Conservation (phyloP, 1,140 invertebrate genomes). For the Spodoptera frugiperda region DNA sequence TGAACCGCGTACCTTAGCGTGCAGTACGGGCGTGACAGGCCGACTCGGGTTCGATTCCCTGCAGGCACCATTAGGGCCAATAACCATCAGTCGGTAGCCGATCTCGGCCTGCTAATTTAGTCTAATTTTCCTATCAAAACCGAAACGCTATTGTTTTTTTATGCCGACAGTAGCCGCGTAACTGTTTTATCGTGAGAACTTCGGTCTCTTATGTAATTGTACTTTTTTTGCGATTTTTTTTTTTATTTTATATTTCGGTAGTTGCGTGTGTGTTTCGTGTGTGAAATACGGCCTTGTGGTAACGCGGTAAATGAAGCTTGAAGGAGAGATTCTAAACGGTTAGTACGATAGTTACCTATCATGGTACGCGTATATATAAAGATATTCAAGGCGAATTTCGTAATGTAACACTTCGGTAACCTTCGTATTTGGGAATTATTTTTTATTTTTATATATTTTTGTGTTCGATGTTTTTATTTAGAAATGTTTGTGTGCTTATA, state of each 20-base stretch:
- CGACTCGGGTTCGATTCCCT: conserved; percentile 70
- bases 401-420: conserved; percentile 34
- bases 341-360: conserved; percentile 76
- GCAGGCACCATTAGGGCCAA: conserved; percentile 80
- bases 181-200: conserved; percentile 79
- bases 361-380: conserved; percentile 39
- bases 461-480: neutral
- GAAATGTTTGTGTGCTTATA: neutral
- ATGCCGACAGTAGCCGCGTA: conserved; percentile 68
- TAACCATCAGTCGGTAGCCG: conserved; percentile 82
- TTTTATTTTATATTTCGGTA: conserved; percentile 59
- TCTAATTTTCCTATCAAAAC: conserved; percentile 85
- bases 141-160: conserved; percentile 71
- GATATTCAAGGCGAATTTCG: conserved; percentile 41
- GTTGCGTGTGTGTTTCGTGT: conserved; percentile 48
- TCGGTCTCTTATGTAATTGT: conserved; percentile 71
- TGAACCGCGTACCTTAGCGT: conserved; percentile 68
- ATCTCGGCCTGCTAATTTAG: conserved; percentile 77
- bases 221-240: conserved; percentile 56
- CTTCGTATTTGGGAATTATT: conserved; percentile 14
- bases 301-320: conserved; percentile 73
- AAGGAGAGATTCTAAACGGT: conserved; percentile 89
- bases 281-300: conserved; percentile 67
- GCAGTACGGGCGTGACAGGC: conserved; percentile 74
- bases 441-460: conserved; percentile 23